Evolutionary conservation across 1,140 invertebrate genomes (phyloP).

Genomic region (Rhizoglyphus robini): DNA sequence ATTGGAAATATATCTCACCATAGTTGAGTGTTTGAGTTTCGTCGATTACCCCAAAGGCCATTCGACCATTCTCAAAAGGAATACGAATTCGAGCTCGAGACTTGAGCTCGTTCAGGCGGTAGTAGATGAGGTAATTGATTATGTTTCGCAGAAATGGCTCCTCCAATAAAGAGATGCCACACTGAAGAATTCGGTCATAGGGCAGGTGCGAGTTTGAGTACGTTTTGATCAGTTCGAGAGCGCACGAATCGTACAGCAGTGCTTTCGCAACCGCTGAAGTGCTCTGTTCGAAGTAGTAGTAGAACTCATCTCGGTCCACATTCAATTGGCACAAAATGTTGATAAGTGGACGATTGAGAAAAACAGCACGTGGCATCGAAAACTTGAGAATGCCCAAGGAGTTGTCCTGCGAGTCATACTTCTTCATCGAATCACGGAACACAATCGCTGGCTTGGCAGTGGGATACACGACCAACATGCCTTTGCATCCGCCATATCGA

Average conservation of each 20-base stretch:
- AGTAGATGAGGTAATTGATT: too few species aligned
- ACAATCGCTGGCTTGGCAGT: too few species aligned
- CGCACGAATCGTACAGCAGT: too few species aligned
- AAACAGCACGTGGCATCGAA: slow-evolving; percentile 12
- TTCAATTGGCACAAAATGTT: slow-evolving; percentile 26
- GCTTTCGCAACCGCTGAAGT: slow-evolving; percentile 21
- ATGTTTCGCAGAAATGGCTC: slow-evolving; percentile 26
- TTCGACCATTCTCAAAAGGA: too few species aligned
- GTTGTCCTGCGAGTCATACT: slow-evolving; percentile 22
- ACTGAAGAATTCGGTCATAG: not conserved
- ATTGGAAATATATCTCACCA: too few species aligned
- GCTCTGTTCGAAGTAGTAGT: slow-evolving; percentile 19
- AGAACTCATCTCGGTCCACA: slow-evolving; percentile 14
- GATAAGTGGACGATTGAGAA: slow-evolving; percentile 26
- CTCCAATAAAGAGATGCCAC: slow-evolving; percentile 19
- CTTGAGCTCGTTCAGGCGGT: slow-evolving; percentile 20
- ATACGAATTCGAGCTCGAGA: slow-evolving; percentile 25
- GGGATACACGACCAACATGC: slow-evolving; percentile 26
- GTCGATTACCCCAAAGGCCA: too few species aligned
- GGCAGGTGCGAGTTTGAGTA: too few species aligned
- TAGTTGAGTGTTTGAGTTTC: too few species aligned
- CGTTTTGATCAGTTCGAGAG: too few species aligned
- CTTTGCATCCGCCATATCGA: slow-evolving; percentile 27
- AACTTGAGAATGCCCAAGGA: slow-evolving; percentile 14
- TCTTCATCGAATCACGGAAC: slow-evolving; percentile 24